Percentiles rank a stretch among this genome's conserved stretches.
Evolutionary conservation across 2,797 vertebrate species (phyloP).

Genomic region (Stomatorhinus walkeri): DNA sequence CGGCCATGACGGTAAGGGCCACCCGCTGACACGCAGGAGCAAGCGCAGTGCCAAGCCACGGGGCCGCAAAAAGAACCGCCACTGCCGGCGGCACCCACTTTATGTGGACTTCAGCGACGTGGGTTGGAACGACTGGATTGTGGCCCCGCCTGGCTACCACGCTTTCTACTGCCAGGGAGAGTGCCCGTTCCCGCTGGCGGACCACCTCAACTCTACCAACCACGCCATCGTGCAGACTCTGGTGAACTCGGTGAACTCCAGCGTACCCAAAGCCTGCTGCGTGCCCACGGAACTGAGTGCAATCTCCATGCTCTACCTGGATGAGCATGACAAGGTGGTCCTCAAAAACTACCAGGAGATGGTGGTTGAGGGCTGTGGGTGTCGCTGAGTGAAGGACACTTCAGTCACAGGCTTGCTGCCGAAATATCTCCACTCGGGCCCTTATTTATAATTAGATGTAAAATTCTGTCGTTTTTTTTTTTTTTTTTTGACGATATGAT

Average conservation of each 20-base stretch:
- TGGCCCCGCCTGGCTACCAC: slow-evolving; percentile 96
- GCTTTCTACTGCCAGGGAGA: slow-evolving; percentile 98
- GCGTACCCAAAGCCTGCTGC: slow-evolving; percentile 97
- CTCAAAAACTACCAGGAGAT: slow-evolving; percentile 99
- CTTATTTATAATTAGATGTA: slow-evolving; percentile 99
- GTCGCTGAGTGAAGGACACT: slow-evolving; percentile 65
- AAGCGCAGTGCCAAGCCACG: slow-evolving; percentile 77
- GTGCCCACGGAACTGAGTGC: slow-evolving; percentile 97
- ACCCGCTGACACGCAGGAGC: slow-evolving; percentile 74
- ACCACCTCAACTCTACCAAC: slow-evolving; percentile 98
- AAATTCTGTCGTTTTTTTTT: slow-evolving; percentile 73
- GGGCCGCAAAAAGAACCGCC: slow-evolving; percentile 85
- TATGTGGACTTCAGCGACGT: slow-evolving; percentile 99
- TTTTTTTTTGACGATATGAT: slow-evolving; percentile 85
- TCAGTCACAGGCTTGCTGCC: slow-evolving; percentile 38
- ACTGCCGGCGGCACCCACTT: slow-evolving; percentile 88
- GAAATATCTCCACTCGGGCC: slow-evolving; percentile 68
- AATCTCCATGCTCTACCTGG: slow-evolving; percentile 98
- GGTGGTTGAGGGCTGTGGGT: slow-evolving; percentile 98
- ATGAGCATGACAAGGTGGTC: slow-evolving; percentile 98
- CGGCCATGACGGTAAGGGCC: slow-evolving; percentile 90
- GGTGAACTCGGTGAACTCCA: slow-evolving; percentile 97
- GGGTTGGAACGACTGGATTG: slow-evolving; percentile 99
- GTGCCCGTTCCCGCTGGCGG: slow-evolving; percentile 95
- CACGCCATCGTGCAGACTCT: slow-evolving; percentile 98